Evolutionary conservation across 1,140 invertebrate species (phyloP).

Genomic region (Philopotamus ludificatus): DNA sequence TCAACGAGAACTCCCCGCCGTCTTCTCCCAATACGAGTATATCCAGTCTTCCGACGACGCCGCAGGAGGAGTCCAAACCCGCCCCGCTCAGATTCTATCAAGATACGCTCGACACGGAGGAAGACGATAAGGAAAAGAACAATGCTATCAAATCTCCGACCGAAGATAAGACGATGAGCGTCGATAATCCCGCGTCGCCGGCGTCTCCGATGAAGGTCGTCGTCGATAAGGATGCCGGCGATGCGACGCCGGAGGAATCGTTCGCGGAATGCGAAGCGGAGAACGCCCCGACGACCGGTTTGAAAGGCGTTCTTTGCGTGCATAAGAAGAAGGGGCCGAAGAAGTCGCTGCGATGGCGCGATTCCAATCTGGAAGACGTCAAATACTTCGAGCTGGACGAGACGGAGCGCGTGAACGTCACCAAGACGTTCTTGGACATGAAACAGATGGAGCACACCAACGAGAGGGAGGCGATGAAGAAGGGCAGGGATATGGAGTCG

Average conservation of each 20-base stretch:
- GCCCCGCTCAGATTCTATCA: slow-evolving; percentile 83
- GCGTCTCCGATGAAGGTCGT: neutral
- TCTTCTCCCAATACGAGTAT: slow-evolving; percentile 48
- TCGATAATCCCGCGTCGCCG: slow-evolving; percentile 38
- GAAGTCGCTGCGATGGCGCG: slow-evolving; percentile 83
- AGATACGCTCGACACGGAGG: slow-evolving; percentile 78
- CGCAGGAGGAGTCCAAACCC: slow-evolving; percentile 52
- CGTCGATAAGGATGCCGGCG: slow-evolving; percentile 41
- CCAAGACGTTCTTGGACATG: slow-evolving; percentile 88
- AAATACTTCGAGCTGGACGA: slow-evolving; percentile 92
- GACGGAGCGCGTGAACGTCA: slow-evolving; percentile 92
- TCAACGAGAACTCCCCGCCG: slow-evolving; percentile 47
- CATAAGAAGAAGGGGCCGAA: slow-evolving; percentile 74
- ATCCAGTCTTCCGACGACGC: slow-evolving; percentile 44
- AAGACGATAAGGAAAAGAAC: slow-evolving; percentile 49
- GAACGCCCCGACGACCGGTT: slow-evolving; percentile 40
- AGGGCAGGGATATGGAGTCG: slow-evolving; percentile 69
- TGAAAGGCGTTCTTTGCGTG: slow-evolving; percentile 66
- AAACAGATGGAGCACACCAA: slow-evolving; percentile 83
- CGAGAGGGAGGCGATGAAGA: slow-evolving; percentile 80
- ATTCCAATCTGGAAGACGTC: slow-evolving; percentile 75
- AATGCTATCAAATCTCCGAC: slow-evolving; percentile 48
- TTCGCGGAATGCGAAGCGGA: slow-evolving; percentile 13
- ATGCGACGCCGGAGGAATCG: neutral
- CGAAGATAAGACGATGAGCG: slow-evolving; percentile 44